phyloP scores from a whole-genome alignment of 2,113 vertebrate genomes.

The Phyllostomus hastatus region DNA sequence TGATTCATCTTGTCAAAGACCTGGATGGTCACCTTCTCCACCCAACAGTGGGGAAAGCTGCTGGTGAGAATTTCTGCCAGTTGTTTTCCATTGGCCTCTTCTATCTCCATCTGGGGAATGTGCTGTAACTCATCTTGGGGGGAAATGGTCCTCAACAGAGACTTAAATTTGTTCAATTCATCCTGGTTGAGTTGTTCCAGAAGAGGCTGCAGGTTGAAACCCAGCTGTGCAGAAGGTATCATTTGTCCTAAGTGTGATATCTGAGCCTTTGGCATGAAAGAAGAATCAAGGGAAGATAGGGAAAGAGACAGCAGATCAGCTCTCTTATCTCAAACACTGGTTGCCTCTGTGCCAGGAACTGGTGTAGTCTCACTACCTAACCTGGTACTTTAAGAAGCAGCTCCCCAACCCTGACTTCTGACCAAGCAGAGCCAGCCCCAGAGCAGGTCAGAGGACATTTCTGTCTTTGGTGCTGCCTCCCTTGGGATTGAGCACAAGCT shows the following conservation, averaged over 20 bases:
- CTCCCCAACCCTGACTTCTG: neutral
- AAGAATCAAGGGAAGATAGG: neutral
- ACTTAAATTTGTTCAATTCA: neutral
- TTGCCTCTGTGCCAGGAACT: neutral
- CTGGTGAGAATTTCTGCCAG: neutral
- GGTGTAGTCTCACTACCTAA: neutral
- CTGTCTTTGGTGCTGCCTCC: too few species aligned
- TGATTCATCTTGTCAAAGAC: neutral
- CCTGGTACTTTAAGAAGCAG: neutral
- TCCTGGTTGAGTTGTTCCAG: neutral
- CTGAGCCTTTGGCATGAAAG: neutral
- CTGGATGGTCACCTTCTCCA: neutral
- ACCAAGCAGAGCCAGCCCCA: too few species aligned
- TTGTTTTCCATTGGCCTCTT: neutral
- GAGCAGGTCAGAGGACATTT: too few species aligned
- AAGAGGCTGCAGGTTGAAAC: neutral
- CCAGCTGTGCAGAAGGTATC: accelerated
- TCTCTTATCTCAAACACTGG: neutral
- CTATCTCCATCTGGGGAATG: accelerated
- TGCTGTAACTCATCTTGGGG: neutral
- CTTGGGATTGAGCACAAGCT: too few species aligned
- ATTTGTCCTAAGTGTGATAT: neutral
- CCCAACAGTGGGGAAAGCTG: neutral
- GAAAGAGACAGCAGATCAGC: neutral
- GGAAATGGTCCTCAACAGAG: neutral